Conservation (phyloP, 2,113 vertebrate genomes). For the Okapia johnstoni region DNA sequence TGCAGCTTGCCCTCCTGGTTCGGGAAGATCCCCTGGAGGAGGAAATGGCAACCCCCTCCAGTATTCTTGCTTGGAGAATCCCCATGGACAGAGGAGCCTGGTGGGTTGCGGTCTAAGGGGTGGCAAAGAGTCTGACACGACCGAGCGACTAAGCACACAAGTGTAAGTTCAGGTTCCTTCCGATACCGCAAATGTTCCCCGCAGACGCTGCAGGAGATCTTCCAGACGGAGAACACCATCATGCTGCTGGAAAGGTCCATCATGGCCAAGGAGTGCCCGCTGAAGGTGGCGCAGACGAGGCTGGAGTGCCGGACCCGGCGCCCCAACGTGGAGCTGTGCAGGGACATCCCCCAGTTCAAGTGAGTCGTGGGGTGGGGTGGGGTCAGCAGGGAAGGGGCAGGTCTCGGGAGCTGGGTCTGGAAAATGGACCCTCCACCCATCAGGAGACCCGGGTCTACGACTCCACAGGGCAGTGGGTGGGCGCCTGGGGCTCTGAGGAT, state of each 20-base stretch:
- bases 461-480: accelerated
- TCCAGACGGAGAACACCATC: conserved; percentile 81
- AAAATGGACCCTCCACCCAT: accelerated
- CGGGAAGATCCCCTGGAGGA: neutral
- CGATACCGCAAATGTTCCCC: neutral
- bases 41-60: neutral
- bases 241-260: conserved; percentile 76
- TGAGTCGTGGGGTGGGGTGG: conserved; percentile 44
- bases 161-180: neutral
- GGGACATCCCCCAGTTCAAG: conserved; percentile 75
- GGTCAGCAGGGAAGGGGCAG: neutral
- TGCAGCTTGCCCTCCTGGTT: neutral
- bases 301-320: conserved; percentile 72
- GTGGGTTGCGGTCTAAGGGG: neutral
- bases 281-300: conserved; percentile 78
- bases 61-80: neutral
- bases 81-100: neutral
- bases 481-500: neutral
- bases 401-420: neutral
- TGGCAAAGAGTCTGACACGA: neutral
- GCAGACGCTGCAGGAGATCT: conserved; percentile 80
- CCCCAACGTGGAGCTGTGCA: conserved; percentile 77
- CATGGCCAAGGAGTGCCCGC: conserved; percentile 75
- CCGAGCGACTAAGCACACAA: neutral
- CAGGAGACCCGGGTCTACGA: neutral